Evolutionary conservation across 2,113 vertebrate species (phyloP).

Genomic region (Psilopsiagon aurifrons): DNA sequence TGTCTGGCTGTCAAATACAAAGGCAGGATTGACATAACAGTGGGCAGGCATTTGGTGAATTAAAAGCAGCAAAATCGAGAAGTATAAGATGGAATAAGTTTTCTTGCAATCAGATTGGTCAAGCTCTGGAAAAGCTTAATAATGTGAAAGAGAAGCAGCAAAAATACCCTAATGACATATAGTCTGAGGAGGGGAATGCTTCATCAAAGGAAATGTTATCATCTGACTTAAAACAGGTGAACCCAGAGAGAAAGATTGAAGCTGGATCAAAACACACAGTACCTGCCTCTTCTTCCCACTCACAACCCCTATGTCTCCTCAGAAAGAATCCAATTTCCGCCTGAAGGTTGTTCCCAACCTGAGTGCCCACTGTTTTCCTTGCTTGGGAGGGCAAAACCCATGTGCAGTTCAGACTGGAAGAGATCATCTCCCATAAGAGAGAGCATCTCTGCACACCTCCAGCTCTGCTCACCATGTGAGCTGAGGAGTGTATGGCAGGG

Average conservation of each 20-base stretch:
- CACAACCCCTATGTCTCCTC: not conserved
- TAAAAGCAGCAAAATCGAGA: not conserved
- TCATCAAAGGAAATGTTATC: not conserved
- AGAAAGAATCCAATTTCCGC: not conserved
- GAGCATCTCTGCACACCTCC: not conserved
- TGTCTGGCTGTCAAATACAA: not conserved
- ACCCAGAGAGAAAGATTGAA: not conserved
- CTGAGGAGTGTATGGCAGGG: not conserved
- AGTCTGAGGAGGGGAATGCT: not conserved
- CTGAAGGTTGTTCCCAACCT: not conserved
- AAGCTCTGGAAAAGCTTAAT: not conserved
- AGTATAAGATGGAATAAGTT: not conserved
- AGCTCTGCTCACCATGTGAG: rapidly evolving
- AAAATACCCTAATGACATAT: not conserved
- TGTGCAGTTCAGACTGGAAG: not conserved
- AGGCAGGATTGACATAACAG: not conserved
- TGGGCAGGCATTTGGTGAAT: not conserved
- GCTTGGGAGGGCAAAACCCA: not conserved
- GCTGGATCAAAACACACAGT: not conserved
- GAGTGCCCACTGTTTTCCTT: not conserved
- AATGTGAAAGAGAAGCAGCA: not conserved
- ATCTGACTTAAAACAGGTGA: not conserved
- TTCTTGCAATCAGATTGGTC: not conserved
- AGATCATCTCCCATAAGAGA: not conserved
- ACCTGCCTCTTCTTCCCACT: not conserved